Evolutionary conservation across 2,797 vertebrate genomes (phyloP), one percentile per base, ranked within the genome.

Genomic region (Vireo griseus): DNA sequence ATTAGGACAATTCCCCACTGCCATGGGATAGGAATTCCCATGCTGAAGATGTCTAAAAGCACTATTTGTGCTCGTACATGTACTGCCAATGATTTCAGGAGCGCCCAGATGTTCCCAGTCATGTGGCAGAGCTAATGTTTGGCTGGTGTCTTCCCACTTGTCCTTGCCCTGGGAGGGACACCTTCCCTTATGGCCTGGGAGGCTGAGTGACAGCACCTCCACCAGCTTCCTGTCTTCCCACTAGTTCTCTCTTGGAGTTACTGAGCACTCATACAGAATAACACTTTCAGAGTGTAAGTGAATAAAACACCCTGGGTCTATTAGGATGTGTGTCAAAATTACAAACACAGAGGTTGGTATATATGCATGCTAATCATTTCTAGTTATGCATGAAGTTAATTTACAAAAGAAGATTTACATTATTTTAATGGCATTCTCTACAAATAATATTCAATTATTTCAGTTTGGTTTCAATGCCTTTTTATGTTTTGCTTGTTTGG

Each of bases 351-450:
- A 88, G 92, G 76, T 92, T 80, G 87, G 88, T 92, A 74, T 75
- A 78, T 68, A 66, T 35, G 75, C 63, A 86, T 92, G 69, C 93
- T 93, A 93, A 97, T 95, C 84, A 89, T 94, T 95, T 93, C 82
- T 94, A 95, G 90, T 97, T 97, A 96, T 92, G 94, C 95, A 94
- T 95, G 75, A 93, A 97, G 42, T 82, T 97, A 88, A 97, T 97
- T 97, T 94, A 84, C 91, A 91, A 57, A 63, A 93, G 52, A 35
- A 95, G 55, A 95, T 91, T 96, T 95, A 93, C 85, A 95, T 96
- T 95, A 95, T 94, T 96, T 96, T 96, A 97, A 96, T 96, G 73
- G 50, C 78, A 95, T 88, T 95, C 69, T 91, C 75, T 82, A 79
- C 93, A 96, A 94, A 96, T 91, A 96, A 97, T 86, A 94, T 92